phyloP scores from a whole-genome alignment of 2,797 vertebrate genomes.

The Epinephelus awoara region DNA sequence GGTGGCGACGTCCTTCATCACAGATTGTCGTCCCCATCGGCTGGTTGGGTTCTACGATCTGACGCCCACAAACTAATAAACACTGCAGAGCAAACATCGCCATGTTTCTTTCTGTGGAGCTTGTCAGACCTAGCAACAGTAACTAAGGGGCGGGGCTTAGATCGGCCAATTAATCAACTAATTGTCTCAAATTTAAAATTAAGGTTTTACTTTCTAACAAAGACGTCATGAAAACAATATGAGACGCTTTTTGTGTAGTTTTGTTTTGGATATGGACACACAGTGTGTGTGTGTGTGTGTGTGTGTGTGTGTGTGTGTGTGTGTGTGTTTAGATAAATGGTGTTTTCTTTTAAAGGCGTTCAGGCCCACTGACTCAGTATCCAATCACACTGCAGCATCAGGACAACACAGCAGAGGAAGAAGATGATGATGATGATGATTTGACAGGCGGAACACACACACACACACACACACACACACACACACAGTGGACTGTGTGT shows the following conservation, averaged over 20 bases:
- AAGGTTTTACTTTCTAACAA: too few relatives aligned
- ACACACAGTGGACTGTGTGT: neutral
- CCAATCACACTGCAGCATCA: constrained; percentile 58
- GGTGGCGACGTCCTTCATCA: too few relatives aligned
- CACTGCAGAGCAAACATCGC: too few relatives aligned
- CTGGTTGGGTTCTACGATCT: too few relatives aligned
- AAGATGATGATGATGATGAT: constrained; percentile 24
- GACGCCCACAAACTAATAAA: too few relatives aligned
- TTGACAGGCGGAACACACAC: constrained; percentile 48
- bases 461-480: constrained; percentile 28
- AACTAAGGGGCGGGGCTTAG: too few relatives aligned
- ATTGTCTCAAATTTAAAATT: too few relatives aligned
- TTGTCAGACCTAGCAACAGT: too few relatives aligned
- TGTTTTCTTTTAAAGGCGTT: constrained; percentile 54
- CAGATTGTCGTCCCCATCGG: too few relatives aligned
- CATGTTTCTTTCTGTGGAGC: too few relatives aligned
- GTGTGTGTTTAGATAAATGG: constrained; percentile 48
- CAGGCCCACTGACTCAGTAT: constrained; percentile 57
- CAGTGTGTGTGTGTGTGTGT: neutral
- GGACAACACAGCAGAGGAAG: constrained; percentile 17
- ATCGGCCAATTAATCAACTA: too few relatives aligned
- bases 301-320: constrained; percentile 14
- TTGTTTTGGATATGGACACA: neutral
- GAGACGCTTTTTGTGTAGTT: neutral
- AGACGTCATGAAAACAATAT: neutral